Base-by-base conservation (phyloP, 2,797 vertebrate genomes). In the Mus minutoides region DNA sequence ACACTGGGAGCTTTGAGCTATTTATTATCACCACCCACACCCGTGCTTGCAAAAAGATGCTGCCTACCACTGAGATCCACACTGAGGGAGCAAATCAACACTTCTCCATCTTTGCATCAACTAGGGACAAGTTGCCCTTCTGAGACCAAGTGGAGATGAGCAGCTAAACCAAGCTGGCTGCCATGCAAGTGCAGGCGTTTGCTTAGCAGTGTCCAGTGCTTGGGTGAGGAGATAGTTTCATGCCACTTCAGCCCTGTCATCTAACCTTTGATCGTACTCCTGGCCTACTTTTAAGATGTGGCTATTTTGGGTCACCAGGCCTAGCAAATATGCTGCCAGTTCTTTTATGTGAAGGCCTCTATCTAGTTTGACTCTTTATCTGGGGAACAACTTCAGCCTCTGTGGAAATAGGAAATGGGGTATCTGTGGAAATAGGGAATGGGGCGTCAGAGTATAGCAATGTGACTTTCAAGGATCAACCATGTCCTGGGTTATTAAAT, bases 301-400 rank as follows among this genome's bases (percentile, higher is more conserved):
- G 58, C 43, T 90, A 56, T 93, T 69, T 90, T 64, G 16, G 24
- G 11, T 88, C 34, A 87, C 69, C 58, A 54, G 76, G 90, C 37
- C 78, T 37, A 29, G 52, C 17, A 82, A 82, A 79, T 29, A 67
- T 82, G 52, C 40, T 93, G 37, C 11, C 82, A n/a, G 64, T 94
- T 96, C 43, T 91, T 96, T 83, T 87, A 84, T 62, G 69, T 86
- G 76, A 96, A 54, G 37, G 93, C 60, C 62, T 54, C 14, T 21
- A 62, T 54, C 12, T 21, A 62, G 12, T 62, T 91, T 88, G 46
- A 87, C 31, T 73, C 22, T 82, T 88, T 75, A 40, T 37, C 76
- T 24, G 29, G 19, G 43, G 52, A 91, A 86, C 34, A 86, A 64
- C 14, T 5, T 83, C 91, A 80, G 43, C 85, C 26, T 94, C 69